phyloP scores from a whole-genome alignment of 2,888 invertebrate genomes.

The Ptilodon capucinus region DNA sequence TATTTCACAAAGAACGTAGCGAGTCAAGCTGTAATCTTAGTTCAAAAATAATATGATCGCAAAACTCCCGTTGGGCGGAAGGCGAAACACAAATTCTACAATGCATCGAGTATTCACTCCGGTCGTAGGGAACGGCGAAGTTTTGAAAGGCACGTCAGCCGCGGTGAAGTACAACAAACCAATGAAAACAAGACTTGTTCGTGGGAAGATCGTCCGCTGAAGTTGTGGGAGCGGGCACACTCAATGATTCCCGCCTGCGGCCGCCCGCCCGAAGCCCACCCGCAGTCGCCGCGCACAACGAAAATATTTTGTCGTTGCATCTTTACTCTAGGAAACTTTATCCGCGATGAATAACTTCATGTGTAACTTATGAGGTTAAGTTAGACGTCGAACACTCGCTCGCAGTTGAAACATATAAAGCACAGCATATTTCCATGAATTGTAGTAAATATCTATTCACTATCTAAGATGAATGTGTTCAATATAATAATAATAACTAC shows the following conservation, averaged over 20 bases:
- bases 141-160: conserved; percentile 55
- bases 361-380: neutral
- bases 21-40: neutral
- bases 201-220: conserved; percentile 39
- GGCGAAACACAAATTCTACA: conserved; percentile 36
- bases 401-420: neutral
- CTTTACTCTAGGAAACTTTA: conserved; percentile 33
- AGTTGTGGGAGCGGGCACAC: conserved; percentile 54
- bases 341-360: conserved; percentile 8
- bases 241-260: conserved; percentile 41
- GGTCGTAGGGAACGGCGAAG: conserved; percentile 38
- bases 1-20: neutral
- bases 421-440: too few species aligned
- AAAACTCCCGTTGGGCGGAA: conserved; percentile 19
- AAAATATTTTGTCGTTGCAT: conserved; percentile 48
- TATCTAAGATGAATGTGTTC: too few species aligned
- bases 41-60: conserved; percentile 3
- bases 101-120: conserved; percentile 40
- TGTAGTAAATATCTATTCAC: neutral
- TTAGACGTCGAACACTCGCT: neutral
- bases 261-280: conserved; percentile 11
- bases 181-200: conserved; percentile 62
- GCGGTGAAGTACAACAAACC: conserved; percentile 54
- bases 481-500: too few species aligned
- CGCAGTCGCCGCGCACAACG: conserved; percentile 10